Conservation (phyloP, 2,113 vertebrate genomes). For the Enhydra lutris region DNA sequence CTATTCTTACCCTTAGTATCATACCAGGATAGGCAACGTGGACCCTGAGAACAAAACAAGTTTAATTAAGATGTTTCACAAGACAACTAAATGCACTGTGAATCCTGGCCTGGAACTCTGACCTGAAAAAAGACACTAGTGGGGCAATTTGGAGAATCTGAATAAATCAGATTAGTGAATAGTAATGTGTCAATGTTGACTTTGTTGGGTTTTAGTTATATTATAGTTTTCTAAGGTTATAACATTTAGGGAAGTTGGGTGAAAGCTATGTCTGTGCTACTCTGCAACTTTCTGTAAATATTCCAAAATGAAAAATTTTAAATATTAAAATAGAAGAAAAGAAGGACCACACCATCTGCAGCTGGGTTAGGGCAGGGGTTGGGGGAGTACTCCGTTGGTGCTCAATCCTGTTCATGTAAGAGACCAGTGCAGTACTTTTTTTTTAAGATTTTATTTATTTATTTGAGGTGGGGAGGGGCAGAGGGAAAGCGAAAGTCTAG, state of each 20-base stretch:
- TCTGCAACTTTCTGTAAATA: background rate
- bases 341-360: background rate
- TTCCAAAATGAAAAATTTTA: background rate
- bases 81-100: background rate
- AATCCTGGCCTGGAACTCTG: background rate
- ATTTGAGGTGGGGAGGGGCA: background rate
- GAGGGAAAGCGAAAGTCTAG: background rate
- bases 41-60: background rate
- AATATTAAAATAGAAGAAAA: background rate
- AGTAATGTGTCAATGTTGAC: background rate
- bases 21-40: background rate
- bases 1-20: background rate
- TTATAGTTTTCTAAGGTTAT: background rate
- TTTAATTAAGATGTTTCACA: slow-evolving; percentile 11
- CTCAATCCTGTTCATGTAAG: background rate
- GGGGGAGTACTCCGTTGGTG: background rate
- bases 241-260: background rate
- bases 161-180: background rate
- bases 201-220: background rate
- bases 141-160: background rate
- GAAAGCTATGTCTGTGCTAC: background rate
- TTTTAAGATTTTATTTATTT: background rate
- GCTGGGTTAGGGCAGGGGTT: background rate
- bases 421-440: background rate
- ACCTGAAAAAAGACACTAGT: background rate